Percentiles rank a stretch among this genome's conserved stretches.
Evolutionary conservation across 2,113 vertebrate genomes (phyloP).

Genomic region (Petrocephalus microphthalmus): DNA sequence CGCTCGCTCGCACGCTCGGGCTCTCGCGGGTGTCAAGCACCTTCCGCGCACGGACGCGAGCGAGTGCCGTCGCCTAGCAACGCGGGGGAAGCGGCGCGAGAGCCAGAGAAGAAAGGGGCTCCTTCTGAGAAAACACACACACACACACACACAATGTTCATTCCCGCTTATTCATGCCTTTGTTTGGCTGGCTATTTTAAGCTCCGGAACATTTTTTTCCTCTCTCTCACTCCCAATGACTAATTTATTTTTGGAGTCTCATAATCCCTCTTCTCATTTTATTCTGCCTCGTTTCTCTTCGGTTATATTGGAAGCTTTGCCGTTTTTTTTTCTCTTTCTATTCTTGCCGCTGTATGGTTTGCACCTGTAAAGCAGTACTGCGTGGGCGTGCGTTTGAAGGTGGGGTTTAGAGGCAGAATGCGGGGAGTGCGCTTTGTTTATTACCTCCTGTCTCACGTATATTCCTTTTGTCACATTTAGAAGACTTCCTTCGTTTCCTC

Average conservation of each 20-base stretch:
- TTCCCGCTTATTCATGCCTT: conserved; percentile 56
- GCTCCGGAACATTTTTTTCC: conserved; percentile 46
- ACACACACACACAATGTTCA: conserved; percentile 31
- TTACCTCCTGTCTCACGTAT: not conserved
- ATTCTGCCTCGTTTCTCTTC: conserved; percentile 31
- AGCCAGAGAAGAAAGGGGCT: conserved; percentile 44
- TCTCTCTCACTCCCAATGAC: conserved; percentile 41
- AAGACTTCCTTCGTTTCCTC: not conserved
- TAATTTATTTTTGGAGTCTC: conserved; percentile 52
- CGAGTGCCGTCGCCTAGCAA: conserved; percentile 68
- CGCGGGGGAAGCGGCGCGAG: conserved; percentile 51
- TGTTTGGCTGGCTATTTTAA: conserved; percentile 63
- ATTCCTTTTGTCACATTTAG: not conserved
- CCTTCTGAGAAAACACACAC: conserved; percentile 41
- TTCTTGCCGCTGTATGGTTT: not conserved
- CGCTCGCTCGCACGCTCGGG: conserved; percentile 31
- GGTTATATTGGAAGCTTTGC: conserved; percentile 41
- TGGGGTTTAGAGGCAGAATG: conserved; percentile 21
- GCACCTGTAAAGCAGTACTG: conserved; percentile 20
- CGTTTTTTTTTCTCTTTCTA: conserved; percentile 25
- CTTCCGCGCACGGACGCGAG: conserved; percentile 49
- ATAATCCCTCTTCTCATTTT: conserved; percentile 40
- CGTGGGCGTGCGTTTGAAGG: conserved; percentile 27
- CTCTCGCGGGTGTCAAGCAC: conserved; percentile 44
- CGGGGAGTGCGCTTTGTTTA: conserved; percentile 15